phyloP scores from a whole-genome alignment of 2,888 invertebrate species.

The Yponomeuta sedellus region DNA sequence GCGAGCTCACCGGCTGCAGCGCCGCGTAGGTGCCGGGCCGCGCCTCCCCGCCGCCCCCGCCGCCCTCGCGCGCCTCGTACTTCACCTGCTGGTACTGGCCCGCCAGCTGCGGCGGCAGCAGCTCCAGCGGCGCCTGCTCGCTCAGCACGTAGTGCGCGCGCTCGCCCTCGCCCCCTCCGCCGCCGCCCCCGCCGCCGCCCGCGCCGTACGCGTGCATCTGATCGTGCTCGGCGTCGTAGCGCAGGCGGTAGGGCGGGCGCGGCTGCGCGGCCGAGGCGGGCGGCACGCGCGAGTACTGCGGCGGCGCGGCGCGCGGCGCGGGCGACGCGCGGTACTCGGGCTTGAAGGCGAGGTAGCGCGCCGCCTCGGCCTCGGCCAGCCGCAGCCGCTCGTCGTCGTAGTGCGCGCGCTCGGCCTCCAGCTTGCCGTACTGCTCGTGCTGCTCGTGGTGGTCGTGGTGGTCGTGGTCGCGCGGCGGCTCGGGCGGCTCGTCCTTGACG shows the following conservation, averaged over 20 bases:
- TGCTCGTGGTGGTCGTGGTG: slow-evolving; percentile 37
- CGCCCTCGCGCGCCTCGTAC: slow-evolving; percentile 56
- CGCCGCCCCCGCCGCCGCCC: slow-evolving; percentile 33
- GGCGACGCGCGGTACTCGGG: slow-evolving; percentile 55
- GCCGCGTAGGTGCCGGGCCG: slow-evolving; percentile 68
- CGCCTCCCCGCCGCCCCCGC: slow-evolving; percentile 28
- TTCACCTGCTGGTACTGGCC: slow-evolving; percentile 64
- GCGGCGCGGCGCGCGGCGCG: slow-evolving; percentile 26
- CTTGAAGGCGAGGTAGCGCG: slow-evolving; percentile 60
- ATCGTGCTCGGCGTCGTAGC: slow-evolving; percentile 55
- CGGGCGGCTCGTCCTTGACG: slow-evolving; percentile 61
- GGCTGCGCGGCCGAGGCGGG: slow-evolving; percentile 23
- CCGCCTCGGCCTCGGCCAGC: slow-evolving; percentile 49
- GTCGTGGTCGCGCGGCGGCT: slow-evolving; percentile 35
- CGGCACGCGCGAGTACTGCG: slow-evolving; percentile 15
- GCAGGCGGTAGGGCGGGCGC: slow-evolving; percentile 37
- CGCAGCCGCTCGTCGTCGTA: slow-evolving; percentile 45
- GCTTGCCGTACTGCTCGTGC: slow-evolving; percentile 32
- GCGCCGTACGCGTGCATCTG: slow-evolving; percentile 33
- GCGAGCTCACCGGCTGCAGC: slow-evolving; percentile 78
- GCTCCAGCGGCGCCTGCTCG: slow-evolving; percentile 33
- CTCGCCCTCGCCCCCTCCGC: slow-evolving; percentile 39
- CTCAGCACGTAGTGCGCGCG: slow-evolving; percentile 50
- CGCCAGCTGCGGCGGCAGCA: slow-evolving; percentile 50
- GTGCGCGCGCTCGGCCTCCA: slow-evolving; percentile 34